A percentile compares a stretch with the other conserved stretches of the same genome.
phyloP scores from a whole-genome alignment of 2,797 vertebrate genomes.

The Eupleurogrammus muticus region DNA sequence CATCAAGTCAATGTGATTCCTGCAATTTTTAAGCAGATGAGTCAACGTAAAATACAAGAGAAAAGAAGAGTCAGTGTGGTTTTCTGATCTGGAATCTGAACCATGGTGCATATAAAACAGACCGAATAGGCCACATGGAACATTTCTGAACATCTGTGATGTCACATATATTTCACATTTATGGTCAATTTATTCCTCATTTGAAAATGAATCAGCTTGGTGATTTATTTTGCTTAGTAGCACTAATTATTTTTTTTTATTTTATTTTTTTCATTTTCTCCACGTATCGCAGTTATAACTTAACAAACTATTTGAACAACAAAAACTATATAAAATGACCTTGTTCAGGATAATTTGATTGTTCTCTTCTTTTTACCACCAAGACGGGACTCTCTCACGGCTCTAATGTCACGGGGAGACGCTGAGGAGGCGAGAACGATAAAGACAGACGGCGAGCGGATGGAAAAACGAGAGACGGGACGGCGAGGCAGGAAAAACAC shows the following conservation, averaged over 20 bases:
- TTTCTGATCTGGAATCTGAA: not conserved
- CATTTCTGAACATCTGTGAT: too few species aligned
- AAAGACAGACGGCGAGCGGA: conserved; percentile 53
- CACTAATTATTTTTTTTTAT: too few species aligned
- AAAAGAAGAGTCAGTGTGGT: not conserved
- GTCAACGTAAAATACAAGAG: not conserved
- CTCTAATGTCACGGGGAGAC: conserved; percentile 30
- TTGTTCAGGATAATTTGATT: conserved; percentile 3
- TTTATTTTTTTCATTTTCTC: too few species aligned
- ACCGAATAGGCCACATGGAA: too few species aligned
- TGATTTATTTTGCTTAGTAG: too few species aligned
- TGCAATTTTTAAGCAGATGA: not conserved
- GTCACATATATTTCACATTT: too few species aligned
- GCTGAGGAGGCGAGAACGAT: conserved; percentile 49
- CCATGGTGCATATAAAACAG: too few species aligned
- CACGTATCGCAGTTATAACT: too few species aligned
- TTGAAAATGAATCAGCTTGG: too few species aligned
- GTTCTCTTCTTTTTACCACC: not conserved
- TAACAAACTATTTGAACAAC: too few species aligned
- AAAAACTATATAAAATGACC: too few species aligned
- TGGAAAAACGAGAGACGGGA: conserved; percentile 52
- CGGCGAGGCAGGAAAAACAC: conserved; percentile 5
- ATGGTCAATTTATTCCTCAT: too few species aligned
- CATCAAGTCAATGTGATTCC: not conserved
- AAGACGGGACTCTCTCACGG: not conserved